Conservation (phyloP, 2,113 vertebrate species). For the Todiramphus chloris region DNA sequence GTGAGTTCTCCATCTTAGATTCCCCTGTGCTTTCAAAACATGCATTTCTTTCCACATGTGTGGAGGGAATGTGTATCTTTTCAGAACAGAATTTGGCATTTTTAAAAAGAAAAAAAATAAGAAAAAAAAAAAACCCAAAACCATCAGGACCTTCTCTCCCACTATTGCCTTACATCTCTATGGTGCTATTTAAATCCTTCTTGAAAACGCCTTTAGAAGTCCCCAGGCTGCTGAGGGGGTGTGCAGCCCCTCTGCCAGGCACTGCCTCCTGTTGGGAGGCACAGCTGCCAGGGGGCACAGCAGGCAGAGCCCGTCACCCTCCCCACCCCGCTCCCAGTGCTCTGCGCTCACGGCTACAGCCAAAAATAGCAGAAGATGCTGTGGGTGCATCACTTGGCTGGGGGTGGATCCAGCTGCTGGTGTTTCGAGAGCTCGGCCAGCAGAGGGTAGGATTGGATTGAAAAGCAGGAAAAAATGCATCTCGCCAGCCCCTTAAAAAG, state of each 20-base stretch:
- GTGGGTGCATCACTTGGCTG: fast-evolving
- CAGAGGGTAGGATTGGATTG: slow-evolving; percentile 58
- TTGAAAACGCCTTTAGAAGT: background rate
- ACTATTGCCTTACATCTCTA: background rate
- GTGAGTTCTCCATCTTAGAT: background rate
- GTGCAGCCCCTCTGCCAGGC: background rate
- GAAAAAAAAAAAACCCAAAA: fast-evolving
- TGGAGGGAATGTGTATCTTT: background rate
- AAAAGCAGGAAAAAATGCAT: background rate
- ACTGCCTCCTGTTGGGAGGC: background rate
- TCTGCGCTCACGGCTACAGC: background rate
- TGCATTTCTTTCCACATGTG: fast-evolving
- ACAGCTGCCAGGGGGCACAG: background rate
- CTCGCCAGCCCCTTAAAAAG: fast-evolving
- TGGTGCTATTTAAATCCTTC: background rate
- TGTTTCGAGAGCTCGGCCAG: slow-evolving; percentile 27
- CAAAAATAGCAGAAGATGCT: background rate
- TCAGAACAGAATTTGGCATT: background rate
- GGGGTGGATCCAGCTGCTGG: background rate
- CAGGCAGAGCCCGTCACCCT: background rate
- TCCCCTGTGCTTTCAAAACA: background rate
- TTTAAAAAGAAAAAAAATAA: background rate
- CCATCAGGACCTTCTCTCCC: background rate
- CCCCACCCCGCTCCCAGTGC: fast-evolving
- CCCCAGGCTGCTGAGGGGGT: background rate